Evolutionary conservation across 2,888 invertebrate genomes (phyloP).

Genomic region (Phytoseiulus persimilis): DNA sequence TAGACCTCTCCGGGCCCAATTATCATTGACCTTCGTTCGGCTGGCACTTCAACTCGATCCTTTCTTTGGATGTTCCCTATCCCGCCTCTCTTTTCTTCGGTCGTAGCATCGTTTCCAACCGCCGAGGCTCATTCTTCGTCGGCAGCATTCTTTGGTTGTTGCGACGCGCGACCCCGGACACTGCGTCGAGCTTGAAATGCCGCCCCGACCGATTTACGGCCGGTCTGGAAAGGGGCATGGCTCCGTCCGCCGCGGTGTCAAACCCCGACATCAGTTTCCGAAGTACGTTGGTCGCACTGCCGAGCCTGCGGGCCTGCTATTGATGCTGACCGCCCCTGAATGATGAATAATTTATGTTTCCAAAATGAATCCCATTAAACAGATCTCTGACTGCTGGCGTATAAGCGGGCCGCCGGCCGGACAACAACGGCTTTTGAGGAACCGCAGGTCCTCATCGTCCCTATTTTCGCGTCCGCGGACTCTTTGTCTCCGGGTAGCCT

Average conservation of each 20-base stretch:
- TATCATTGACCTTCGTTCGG: too few species aligned
- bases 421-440: background rate
- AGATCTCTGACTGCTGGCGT: background rate
- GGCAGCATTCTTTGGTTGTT: background rate
- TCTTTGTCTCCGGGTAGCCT: background rate
- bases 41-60: too few species aligned
- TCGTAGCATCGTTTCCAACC: background rate
- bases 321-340: background rate
- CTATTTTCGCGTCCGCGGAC: background rate
- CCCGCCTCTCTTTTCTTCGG: background rate
- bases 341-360: background rate
- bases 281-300: background rate
- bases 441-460: background rate
- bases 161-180: background rate
- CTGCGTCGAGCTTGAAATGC: background rate
- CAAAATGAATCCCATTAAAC: background rate
- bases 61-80: too few species aligned
- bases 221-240: background rate
- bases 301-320: background rate
- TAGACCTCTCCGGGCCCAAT: too few species aligned
- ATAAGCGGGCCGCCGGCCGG: background rate
- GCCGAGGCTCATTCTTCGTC: background rate
- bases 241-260: background rate
- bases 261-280: background rate
- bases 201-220: background rate